Evolutionary conservation across 2,888 invertebrate genomes (phyloP).

Genomic region (Cephus spinipes): DNA sequence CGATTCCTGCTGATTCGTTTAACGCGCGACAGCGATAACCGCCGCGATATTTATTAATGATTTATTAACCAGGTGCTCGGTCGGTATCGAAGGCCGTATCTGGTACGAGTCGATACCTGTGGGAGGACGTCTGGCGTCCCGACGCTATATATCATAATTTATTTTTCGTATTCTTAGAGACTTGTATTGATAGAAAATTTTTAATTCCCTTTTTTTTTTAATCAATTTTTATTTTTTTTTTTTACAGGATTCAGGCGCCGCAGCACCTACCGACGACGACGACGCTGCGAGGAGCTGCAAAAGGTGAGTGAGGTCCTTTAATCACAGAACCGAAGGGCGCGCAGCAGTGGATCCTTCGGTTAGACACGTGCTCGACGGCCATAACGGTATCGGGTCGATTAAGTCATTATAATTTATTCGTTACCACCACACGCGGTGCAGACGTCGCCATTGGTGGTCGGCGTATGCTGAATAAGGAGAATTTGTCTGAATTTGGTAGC

Average conservation of each 20-base stretch:
- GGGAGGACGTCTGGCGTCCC: neutral
- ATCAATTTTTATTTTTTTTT: constrained; percentile 29
- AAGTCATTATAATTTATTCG: constrained; percentile 3
- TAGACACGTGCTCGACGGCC: neutral
- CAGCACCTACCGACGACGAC: constrained; percentile 69
- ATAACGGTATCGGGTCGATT: neutral
- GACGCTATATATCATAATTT: neutral
- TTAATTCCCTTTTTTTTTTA: neutral
- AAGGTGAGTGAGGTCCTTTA: constrained; percentile 62
- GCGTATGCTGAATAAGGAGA: constrained; percentile 11
- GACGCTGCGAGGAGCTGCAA: constrained; percentile 69
- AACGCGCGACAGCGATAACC: neutral
- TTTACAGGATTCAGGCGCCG: constrained; percentile 70
- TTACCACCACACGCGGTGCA: neutral
- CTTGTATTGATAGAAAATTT: too few relatives aligned
- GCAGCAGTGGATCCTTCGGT: neutral
- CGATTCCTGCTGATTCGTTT: neutral
- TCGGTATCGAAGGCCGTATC: neutral
- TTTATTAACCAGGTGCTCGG: neutral
- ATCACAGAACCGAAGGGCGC: neutral
- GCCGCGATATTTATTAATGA: neutral
- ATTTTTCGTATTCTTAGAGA: too few relatives aligned
- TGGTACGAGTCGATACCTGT: too few relatives aligned
- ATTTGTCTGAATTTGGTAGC: constrained; percentile 22
- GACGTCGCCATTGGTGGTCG: neutral